Evolutionary conservation across 2,888 invertebrate genomes (phyloP).

Genomic region (Zaprionus lineosus): DNA sequence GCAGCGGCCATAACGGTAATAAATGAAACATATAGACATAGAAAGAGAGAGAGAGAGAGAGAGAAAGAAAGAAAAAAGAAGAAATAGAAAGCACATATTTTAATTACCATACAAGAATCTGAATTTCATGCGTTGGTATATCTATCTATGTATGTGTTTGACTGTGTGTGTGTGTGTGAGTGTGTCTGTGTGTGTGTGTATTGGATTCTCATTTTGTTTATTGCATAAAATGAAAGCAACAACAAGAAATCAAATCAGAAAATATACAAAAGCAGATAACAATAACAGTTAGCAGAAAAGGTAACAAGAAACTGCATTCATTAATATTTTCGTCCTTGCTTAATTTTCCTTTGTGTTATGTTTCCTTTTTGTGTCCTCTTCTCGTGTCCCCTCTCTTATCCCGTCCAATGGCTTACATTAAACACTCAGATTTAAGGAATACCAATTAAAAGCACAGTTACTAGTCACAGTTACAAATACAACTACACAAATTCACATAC

Average conservation of each 20-base stretch:
- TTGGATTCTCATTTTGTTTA: conserved; percentile 7
- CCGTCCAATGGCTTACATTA: too few species aligned
- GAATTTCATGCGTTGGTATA: conserved; percentile 45
- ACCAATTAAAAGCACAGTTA: too few species aligned
- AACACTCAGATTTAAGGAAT: too few species aligned
- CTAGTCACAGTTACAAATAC: too few species aligned
- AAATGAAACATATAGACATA: conserved; percentile 28
- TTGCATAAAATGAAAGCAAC: conserved; percentile 39
- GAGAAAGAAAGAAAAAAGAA: conserved; percentile 20
- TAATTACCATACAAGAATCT: conserved; percentile 64
- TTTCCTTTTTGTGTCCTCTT: not conserved
- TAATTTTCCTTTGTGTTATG: not conserved
- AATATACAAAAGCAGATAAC: conserved; percentile 37
- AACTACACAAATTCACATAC: too few species aligned
- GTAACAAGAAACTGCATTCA: conserved; percentile 37
- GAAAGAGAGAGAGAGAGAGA: conserved; percentile 33
- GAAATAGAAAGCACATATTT: conserved; percentile 61
- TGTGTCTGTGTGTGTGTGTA: conserved; percentile 10
- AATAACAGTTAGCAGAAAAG: conserved; percentile 50
- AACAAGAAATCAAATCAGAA: conserved; percentile 40
- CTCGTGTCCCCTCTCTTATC: too few species aligned
- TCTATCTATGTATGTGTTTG: conserved; percentile 26
- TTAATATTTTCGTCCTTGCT: too few species aligned
- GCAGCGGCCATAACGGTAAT: conserved; percentile 26
- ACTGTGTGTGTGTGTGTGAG: conserved; percentile 5